Conservation (phyloP, 1,140 invertebrate species). For the Cherax destructor region DNA sequence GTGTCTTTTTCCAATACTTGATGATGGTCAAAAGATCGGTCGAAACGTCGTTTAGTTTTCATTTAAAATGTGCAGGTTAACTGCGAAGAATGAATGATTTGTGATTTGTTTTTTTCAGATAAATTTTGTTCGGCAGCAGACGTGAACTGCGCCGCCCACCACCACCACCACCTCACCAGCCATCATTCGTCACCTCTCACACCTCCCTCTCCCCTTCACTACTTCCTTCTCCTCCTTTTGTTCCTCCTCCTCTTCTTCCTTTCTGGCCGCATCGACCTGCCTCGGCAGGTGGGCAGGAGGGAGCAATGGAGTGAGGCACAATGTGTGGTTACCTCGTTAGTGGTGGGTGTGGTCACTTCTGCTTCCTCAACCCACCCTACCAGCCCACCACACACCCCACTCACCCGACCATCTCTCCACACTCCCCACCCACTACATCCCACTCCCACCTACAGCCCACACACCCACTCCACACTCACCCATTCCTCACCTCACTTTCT, state of each 20-base stretch:
- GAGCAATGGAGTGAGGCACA: not conserved
- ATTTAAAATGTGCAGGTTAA: too few species aligned
- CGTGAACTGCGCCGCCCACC: too few species aligned
- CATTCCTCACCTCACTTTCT: not conserved
- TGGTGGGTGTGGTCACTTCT: not conserved
- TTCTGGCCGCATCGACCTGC: not conserved
- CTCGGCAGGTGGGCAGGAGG: not conserved
- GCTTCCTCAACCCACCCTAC: not conserved
- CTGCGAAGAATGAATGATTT: too few species aligned
- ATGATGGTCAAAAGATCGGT: too few species aligned
- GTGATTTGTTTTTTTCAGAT: too few species aligned
- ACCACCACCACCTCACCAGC: too few species aligned
- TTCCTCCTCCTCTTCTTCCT: not conserved
- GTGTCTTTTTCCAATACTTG: too few species aligned
- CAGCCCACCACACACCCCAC: not conserved
- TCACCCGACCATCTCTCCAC: not conserved
- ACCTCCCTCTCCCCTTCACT: not conserved
- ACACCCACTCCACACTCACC: not conserved
- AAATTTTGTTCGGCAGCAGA: too few species aligned
- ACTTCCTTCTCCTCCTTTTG: not conserved
- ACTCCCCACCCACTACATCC: not conserved
- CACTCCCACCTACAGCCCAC: not conserved
- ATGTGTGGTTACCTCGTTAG: not conserved
- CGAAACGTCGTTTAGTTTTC: too few species aligned
- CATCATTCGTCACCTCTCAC: too few species aligned